Conservation (phyloP, 2,797 vertebrate species). For the Chloroceryle amazona region DNA sequence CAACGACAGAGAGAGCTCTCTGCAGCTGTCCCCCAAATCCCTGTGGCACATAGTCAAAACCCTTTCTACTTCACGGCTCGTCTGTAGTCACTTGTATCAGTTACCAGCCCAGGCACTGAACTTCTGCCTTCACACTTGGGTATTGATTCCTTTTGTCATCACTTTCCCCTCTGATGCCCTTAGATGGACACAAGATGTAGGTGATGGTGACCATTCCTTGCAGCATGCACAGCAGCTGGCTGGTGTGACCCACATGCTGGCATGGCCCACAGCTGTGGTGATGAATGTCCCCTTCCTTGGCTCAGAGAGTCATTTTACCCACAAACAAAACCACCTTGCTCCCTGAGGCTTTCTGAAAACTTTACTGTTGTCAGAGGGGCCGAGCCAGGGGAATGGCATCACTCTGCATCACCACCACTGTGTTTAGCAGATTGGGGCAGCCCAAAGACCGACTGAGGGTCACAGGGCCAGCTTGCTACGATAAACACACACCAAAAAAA, state of each 20-base stretch:
- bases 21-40: slow-evolving; percentile 51
- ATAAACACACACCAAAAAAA: not conserved
- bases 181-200: not conserved
- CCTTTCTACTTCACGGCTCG: not conserved
- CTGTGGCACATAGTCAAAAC: not conserved
- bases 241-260: not conserved
- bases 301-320: not conserved
- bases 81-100: slow-evolving; percentile 3
- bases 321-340: not conserved
- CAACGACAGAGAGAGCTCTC: not conserved
- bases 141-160: not conserved
- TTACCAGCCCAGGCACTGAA: not conserved
- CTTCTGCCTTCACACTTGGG: not conserved
- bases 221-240: not conserved
- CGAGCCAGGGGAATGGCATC: not conserved
- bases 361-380: not conserved
- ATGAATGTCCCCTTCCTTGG: not conserved
- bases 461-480: not conserved
- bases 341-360: not conserved
- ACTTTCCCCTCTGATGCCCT: not conserved
- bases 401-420: slow-evolving; percentile 7
- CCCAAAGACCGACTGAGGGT: not conserved
- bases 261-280: rapidly evolving
- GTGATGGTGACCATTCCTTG: not conserved
- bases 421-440: not conserved